These are phyloP conservation scores for Lepidocyrtoides sp. DNA, from an alignment of 2,888 invertebrate genomes.

Conservation along the genomic window DNA sequence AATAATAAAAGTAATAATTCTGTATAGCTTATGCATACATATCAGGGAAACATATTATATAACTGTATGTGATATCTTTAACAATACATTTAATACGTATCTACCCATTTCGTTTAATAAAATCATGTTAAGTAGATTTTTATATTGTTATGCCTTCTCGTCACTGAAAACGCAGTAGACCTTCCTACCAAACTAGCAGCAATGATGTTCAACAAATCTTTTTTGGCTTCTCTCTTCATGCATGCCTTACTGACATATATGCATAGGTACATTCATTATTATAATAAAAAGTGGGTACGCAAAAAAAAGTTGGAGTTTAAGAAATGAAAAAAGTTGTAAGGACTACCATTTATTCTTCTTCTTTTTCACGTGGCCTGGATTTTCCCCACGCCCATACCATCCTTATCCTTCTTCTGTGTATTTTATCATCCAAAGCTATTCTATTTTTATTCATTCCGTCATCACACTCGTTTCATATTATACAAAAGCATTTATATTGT, in stretches of 20 bases:
- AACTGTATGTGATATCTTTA: neutral
- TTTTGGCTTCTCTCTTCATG: conserved; percentile 11
- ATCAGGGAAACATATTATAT: conserved; percentile 15
- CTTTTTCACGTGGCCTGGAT: conserved; percentile 43
- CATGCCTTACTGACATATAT: conserved; percentile 44
- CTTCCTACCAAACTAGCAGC: neutral
- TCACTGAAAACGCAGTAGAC: neutral
- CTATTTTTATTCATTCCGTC: neutral
- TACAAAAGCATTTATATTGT: neutral
- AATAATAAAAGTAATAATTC: conserved; percentile 71
- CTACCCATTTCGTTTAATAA: conserved; percentile 47
- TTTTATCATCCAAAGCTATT: neutral
- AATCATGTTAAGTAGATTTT: conserved; percentile 48
- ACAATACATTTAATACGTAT: neutral
- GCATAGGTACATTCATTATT: conserved; percentile 28
- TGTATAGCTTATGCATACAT: conserved; percentile 66
- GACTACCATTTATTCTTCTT: neutral
- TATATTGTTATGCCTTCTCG: conserved; percentile 8
- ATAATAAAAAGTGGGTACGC: conserved; percentile 35
- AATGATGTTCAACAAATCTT: conserved; percentile 42
- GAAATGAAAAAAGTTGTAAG: conserved; percentile 34
- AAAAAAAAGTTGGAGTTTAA: conserved; percentile 16
- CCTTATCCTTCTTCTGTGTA: no score
- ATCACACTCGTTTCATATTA: neutral
- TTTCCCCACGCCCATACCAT: neutral